Base-by-base conservation (phyloP, 1,140 invertebrate genomes). In the Euwallacea similis region DNA sequence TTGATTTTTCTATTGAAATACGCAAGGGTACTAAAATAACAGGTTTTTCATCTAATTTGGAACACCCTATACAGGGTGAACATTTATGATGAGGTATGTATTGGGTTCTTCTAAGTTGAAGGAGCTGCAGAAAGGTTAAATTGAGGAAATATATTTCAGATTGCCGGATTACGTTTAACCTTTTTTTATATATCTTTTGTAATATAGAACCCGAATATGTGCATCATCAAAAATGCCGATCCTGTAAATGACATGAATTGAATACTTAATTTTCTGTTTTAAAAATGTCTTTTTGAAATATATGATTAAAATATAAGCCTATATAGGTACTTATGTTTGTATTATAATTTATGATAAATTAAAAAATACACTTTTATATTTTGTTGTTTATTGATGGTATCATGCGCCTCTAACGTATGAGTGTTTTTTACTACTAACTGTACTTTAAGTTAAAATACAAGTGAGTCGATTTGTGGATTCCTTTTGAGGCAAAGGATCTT, bases 331-430 rank as follows among this genome's bases (percentile, higher is more conserved):
- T 54, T 15, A 44, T 71, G 76, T 76, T 76, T 76, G 74, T 76
- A 76, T 76, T 75, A 76, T 76, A 76, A 76, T 76, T 76, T 76
- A 74, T 76, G 55, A 74, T 74, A 71, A 75, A 71, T 75, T 74
- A 73, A 76, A 33, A 33, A 73, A 69, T 71, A 75, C 69, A 71
- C 71, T 73, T 73, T 71, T 75, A 75, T 73, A 75, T 75, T 75
- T 75, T 75, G 46, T 33, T 33, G 21, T 33, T 33, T 33, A 33
- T 33, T 33, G 21, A 4, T 33, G 4, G 21, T 33, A 4, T 33
- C 21, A 4, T 33, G 21, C 21, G 21, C 21, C 21, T 4, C n/a
- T n/a, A n/a, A n/a, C 21, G 4, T 33, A 4, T 2, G 21, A 4
- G 21, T 33, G 21, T 33, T 33, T 4, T 4, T 33, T 33, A 33